phyloP scores from a whole-genome alignment of 2,888 invertebrate genomes.

The Drosophila atroscutellata region DNA sequence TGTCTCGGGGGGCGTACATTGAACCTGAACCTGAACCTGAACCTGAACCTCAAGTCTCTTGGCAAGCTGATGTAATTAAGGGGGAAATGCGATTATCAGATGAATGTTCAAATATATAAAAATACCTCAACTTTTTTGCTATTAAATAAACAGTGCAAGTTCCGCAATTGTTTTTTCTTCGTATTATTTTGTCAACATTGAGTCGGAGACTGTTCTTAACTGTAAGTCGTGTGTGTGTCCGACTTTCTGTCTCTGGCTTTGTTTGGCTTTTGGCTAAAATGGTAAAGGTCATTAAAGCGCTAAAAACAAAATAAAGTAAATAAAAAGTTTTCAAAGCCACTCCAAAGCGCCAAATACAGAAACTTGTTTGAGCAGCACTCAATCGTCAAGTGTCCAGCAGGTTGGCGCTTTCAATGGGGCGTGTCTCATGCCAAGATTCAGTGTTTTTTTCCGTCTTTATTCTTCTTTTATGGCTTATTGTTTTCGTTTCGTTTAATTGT shows the following conservation, averaged over 20 bases:
- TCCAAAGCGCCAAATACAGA: constrained; percentile 66
- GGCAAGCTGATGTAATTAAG: constrained; percentile 36
- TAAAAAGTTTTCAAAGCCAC: constrained; percentile 57
- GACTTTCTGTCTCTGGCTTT: neutral
- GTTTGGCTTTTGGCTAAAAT: constrained; percentile 51
- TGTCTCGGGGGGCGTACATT: constrained; percentile 34
- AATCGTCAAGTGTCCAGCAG: constrained; percentile 40
- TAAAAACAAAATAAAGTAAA: neutral
- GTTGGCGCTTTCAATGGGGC: constrained; percentile 33
- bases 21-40: constrained; percentile 37
- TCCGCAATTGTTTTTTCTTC: neutral
- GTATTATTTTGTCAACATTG: constrained; percentile 3
- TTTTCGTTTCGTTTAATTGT: constrained; percentile 33
- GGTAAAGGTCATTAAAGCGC: constrained; percentile 61
- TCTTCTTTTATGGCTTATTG: neutral
- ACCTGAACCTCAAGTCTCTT: constrained; percentile 7
- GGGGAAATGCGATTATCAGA: constrained; percentile 17
- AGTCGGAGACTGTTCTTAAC: constrained; percentile 27
- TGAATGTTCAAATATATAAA: neutral
- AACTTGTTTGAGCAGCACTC: constrained; percentile 60
- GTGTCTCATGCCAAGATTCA: constrained; percentile 45
- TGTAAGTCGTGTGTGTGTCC: constrained; percentile 1
- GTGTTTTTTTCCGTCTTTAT: constrained; percentile 17
- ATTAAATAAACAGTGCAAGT: neutral
- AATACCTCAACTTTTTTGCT: neutral